These are phyloP conservation scores for Gallirallus australis DNA, from an alignment of 2,797 vertebrate genomes.

Conservation along the genomic window DNA sequence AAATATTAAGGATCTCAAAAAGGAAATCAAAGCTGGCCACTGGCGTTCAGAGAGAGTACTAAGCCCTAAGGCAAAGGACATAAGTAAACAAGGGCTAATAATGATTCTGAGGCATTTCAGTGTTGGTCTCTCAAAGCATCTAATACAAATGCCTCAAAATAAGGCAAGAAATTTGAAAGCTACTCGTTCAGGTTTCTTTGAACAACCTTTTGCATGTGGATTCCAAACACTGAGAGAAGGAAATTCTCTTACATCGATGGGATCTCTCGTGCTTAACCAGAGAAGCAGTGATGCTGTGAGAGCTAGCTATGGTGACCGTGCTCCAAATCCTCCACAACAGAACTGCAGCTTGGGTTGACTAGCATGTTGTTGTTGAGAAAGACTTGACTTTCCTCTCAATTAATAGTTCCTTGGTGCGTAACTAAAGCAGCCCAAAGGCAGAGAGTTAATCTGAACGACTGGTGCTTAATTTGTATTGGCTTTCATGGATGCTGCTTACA, in stretches of 20 bases:
- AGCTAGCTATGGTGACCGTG: neutral
- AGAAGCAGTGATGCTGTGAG: neutral
- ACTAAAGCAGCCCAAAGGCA: slow-evolving; percentile 22
- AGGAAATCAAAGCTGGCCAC: neutral
- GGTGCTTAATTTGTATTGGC: neutral
- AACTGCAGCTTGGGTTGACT: neutral
- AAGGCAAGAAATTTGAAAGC: neutral
- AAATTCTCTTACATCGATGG: neutral
- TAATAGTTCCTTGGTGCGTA: neutral
- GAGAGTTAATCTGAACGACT: neutral
- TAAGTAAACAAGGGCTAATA: neutral
- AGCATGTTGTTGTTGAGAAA: neutral
- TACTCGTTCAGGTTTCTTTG: neutral
- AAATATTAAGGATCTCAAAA: neutral
- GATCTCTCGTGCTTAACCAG: neutral
- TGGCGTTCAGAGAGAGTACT: neutral
- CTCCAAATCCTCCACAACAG: neutral
- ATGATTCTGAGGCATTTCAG: neutral
- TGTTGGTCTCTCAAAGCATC: neutral
- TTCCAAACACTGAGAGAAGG: neutral
- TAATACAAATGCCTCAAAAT: neutral
- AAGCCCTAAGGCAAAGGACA: neutral
- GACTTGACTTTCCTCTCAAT: neutral
- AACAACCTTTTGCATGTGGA: neutral
- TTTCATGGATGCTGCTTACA: neutral